Conservation (phyloP, 2,888 invertebrate genomes). For the Germaria angustata region DNA sequence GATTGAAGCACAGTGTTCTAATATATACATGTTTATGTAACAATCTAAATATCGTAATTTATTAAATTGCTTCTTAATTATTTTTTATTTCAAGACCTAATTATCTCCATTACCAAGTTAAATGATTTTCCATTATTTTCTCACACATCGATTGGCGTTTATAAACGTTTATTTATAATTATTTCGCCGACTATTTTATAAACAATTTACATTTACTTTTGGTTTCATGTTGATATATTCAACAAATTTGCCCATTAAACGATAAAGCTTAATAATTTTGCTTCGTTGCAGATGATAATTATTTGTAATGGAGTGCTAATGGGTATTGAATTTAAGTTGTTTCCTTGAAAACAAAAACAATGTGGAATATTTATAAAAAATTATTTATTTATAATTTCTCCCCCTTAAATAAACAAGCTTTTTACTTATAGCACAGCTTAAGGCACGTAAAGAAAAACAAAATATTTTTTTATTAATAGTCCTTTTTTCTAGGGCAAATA, state of each 20-base stretch:
- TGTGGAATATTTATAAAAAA: neutral
- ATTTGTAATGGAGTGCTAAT: conserved; percentile 38
- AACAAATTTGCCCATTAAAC: conserved; percentile 7
- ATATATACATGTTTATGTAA: too few species aligned
- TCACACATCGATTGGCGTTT: conserved; percentile 4
- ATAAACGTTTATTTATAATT: conserved; percentile 30
- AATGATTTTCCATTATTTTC: neutral
- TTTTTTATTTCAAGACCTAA: neutral
- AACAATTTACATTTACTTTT: conserved; percentile 30
- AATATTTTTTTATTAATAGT: too few species aligned
- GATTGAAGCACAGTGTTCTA: too few species aligned
- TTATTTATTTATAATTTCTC: too few species aligned
- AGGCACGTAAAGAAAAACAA: too few species aligned
- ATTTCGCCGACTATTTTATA: conserved; percentile 17
- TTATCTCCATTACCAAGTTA: neutral
- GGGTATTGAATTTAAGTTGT: conserved; percentile 14
- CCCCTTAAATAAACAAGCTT: too few species aligned
- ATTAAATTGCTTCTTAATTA: neutral
- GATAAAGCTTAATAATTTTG: neutral
- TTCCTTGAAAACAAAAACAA: neutral
- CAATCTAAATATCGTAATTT: neutral
- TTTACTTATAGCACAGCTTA: too few species aligned
- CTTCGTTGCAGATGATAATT: neutral
- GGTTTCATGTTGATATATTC: conserved; percentile 8
- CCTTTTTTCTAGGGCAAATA: too few species aligned